A percentile compares a stretch with the other conserved stretches of the same genome.
These are phyloP conservation scores for Octodon degus DNA, from an alignment of 2,113 vertebrate genomes.

Conservation along the genomic window DNA sequence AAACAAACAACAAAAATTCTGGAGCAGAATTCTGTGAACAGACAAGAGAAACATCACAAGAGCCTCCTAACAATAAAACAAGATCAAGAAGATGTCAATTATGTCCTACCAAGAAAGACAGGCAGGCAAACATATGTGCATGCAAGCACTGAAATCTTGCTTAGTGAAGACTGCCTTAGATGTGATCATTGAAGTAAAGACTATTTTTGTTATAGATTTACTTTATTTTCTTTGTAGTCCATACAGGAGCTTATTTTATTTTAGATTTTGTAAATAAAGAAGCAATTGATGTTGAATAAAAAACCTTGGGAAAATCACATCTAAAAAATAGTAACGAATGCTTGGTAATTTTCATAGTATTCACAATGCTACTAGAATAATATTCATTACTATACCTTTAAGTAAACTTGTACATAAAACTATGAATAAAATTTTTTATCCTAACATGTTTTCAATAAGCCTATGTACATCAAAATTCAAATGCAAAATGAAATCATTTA, in stretches of 20 bases:
- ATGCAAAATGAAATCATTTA: too few relatives aligned
- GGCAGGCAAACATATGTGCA: background rate
- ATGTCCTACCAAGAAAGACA: background rate
- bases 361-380: too few relatives aligned
- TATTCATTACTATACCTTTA: too few relatives aligned
- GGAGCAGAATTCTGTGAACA: background rate
- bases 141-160: background rate
- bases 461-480: too few relatives aligned
- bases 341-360: too few relatives aligned
- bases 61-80: background rate
- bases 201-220: background rate
- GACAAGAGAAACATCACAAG: background rate
- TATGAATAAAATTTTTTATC: too few relatives aligned
- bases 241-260: background rate
- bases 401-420: too few relatives aligned
- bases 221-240: background rate
- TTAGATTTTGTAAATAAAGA: background rate
- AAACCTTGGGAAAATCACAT: too few relatives aligned
- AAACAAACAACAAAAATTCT: background rate
- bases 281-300: background rate
- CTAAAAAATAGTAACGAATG: too few relatives aligned
- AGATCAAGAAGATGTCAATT: background rate
- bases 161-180: background rate
- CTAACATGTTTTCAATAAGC: too few relatives aligned
- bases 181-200: background rate